Conservation (phyloP, 2,888 invertebrate genomes). For the Drosophila picticornis region DNA sequence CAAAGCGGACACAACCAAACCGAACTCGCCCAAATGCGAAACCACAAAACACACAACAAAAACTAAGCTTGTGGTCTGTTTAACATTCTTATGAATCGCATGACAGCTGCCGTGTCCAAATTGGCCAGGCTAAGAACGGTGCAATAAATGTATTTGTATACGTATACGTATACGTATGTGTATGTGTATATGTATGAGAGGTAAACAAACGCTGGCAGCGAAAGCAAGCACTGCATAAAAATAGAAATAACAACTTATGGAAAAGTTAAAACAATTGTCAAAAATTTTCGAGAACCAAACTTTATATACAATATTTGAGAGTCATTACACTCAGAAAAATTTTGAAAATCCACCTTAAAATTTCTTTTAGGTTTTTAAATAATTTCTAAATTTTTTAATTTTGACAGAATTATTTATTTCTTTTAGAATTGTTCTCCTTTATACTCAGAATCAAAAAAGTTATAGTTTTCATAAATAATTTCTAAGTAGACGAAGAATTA, state of each 20-base stretch:
- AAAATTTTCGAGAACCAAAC: constrained; percentile 17
- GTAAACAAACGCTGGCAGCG: constrained; percentile 8
- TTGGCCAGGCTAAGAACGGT: constrained; percentile 31
- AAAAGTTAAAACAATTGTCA: constrained; percentile 40
- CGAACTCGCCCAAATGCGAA: background rate
- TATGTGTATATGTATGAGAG: constrained; percentile 34
- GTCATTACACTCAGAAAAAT: background rate
- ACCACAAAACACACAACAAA: constrained; percentile 7
- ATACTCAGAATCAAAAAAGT: background rate
- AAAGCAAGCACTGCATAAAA: constrained; percentile 1
- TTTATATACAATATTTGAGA: background rate
- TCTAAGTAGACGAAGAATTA: background rate
- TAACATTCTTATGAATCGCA: constrained; percentile 11
- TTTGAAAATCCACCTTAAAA: background rate
- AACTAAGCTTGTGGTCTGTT: constrained; percentile 3
- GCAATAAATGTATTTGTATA: constrained; percentile 21
- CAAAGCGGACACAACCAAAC: constrained; percentile 1
- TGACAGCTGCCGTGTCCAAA: constrained; percentile 42
- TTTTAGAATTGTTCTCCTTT: background rate
- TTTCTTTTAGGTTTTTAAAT: background rate
- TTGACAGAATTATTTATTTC: rapidly evolving
- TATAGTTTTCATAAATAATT: background rate
- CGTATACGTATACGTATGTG: constrained; percentile 38
- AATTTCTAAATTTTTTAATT: too few species aligned
- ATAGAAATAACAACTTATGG: constrained; percentile 25